phyloP scores from a whole-genome alignment of 2,888 invertebrate species.

The Parelbella ahira region DNA sequence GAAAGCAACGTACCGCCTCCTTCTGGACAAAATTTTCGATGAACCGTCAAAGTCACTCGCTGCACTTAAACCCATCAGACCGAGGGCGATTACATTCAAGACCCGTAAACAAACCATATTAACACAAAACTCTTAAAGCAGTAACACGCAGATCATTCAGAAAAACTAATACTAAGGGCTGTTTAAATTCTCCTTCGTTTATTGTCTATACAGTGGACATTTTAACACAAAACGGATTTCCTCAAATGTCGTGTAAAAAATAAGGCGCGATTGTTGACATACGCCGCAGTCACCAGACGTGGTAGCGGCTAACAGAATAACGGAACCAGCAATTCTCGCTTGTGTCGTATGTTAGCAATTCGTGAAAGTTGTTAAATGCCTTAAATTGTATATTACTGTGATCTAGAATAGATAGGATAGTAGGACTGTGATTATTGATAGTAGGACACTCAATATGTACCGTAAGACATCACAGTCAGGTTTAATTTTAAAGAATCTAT shows the following conservation, averaged over 20 bases:
- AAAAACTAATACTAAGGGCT: no score
- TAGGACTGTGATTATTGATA: no score
- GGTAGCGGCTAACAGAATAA: slow-evolving; percentile 10
- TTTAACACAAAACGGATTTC: slow-evolving; percentile 5
- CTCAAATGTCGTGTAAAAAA: slow-evolving; percentile 1
- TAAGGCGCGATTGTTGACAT: slow-evolving; percentile 15
- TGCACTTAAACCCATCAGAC: slow-evolving; percentile 24
- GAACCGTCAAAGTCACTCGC: slow-evolving; percentile 32
- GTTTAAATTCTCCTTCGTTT: no score
- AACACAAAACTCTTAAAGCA: neutral
- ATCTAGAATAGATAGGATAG: no score
- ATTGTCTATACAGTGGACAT: no score
- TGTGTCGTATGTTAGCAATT: slow-evolving; percentile 11
- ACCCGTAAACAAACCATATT: slow-evolving; percentile 2
- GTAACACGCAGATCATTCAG: no score
- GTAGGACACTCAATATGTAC: no score
- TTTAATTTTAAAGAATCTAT: no score
- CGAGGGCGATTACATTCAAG: slow-evolving; percentile 18
- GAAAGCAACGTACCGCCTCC: slow-evolving; percentile 84
- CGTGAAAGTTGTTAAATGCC: slow-evolving; percentile 13
- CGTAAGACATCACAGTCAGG: no score
- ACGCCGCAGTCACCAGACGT: neutral
- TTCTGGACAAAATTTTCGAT: slow-evolving; percentile 74
- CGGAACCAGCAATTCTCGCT: slow-evolving; percentile 13
- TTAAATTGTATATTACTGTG: slow-evolving; percentile 7